Evolutionary conservation across 2,888 invertebrate genomes (phyloP).

Genomic region (Hemistola chrysoprasaria): DNA sequence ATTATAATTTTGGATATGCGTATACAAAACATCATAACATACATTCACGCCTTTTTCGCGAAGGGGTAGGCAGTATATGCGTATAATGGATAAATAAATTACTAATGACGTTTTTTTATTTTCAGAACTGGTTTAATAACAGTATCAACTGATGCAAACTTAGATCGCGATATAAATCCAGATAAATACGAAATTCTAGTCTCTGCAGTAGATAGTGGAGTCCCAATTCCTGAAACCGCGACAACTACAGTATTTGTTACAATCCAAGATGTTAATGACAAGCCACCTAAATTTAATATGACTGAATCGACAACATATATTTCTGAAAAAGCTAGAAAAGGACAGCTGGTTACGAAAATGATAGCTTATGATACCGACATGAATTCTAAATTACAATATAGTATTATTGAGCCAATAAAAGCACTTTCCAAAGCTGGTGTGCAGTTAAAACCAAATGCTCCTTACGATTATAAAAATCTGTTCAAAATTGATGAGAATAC

Average conservation of each 20-base stretch:
- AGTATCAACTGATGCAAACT: constrained; percentile 86
- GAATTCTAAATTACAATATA: constrained; percentile 86
- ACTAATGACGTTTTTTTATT: too few species aligned
- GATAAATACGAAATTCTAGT: constrained; percentile 87
- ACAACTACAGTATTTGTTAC: constrained; percentile 88
- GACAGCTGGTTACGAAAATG: constrained; percentile 84
- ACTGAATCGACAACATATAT: constrained; percentile 86
- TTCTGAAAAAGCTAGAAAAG: constrained; percentile 85
- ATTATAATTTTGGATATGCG: too few species aligned
- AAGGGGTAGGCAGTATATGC: too few species aligned
- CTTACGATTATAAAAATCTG: constrained; percentile 84
- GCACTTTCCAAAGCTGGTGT: constrained; percentile 90
- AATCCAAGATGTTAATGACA: constrained; percentile 90
- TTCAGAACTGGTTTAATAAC: constrained; percentile 85
- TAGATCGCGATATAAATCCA: constrained; percentile 86
- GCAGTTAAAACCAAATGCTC: constrained; percentile 82
- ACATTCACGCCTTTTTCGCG: too few species aligned
- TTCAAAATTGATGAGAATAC: constrained; percentile 87
- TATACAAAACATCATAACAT: too few species aligned
- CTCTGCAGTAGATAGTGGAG: constrained; percentile 88
- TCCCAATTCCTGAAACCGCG: constrained; percentile 89
- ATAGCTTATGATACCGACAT: constrained; percentile 87
- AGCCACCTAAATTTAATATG: constrained; percentile 88
- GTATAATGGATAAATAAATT: too few species aligned
- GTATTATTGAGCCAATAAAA: constrained; percentile 84